Evolutionary conservation across 2,113 vertebrate species (phyloP).

Genomic region (Pogona vitticeps): DNA sequence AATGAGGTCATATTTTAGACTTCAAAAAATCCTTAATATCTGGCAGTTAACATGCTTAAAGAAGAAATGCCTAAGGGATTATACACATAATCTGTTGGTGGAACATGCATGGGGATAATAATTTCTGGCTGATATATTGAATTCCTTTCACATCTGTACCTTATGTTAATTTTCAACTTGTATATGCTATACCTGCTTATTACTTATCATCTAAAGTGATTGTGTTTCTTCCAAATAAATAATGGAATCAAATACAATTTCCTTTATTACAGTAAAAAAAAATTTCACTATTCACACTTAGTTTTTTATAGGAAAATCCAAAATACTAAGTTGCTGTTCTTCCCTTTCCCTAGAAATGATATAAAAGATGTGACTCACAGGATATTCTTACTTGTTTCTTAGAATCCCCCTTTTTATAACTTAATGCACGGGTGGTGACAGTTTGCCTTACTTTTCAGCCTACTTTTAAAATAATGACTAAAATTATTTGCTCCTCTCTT

Average conservation of each 20-base stretch:
- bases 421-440: constrained; percentile 54
- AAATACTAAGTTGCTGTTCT: background rate
- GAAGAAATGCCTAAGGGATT: background rate
- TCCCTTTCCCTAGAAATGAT: background rate
- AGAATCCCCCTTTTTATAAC: constrained; percentile 4
- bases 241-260: background rate
- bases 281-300: background rate
- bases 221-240: background rate
- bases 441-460: constrained; percentile 71
- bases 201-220: background rate
- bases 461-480: constrained; percentile 80
- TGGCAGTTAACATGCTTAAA: background rate
- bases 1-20: background rate
- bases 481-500: constrained; percentile 89
- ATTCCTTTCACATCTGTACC: background rate
- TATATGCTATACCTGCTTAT: background rate
- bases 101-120: background rate
- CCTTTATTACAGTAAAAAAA: constrained; percentile 10
- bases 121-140: background rate
- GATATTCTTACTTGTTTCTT: constrained; percentile 1
- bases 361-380: background rate
- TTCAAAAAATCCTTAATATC: background rate
- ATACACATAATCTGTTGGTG: background rate
- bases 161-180: background rate
- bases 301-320: background rate